Conservation (phyloP, 2,888 invertebrate genomes). For the Monochamus alternatus region DNA sequence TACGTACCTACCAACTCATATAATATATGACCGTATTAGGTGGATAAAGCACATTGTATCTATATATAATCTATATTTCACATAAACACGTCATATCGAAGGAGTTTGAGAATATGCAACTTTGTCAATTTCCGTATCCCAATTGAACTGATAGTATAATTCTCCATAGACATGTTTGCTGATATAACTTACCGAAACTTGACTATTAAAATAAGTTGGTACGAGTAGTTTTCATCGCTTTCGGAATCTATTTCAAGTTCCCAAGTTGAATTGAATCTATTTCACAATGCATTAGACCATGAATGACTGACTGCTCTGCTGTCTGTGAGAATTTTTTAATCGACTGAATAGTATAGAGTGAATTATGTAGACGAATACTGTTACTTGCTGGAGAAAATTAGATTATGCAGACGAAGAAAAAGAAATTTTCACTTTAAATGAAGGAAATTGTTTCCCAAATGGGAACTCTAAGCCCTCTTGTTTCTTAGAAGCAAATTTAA, state of each 20-base stretch:
- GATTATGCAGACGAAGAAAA: no score
- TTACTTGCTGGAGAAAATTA: no score
- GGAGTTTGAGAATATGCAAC: slow-evolving; percentile 28
- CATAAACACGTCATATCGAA: not conserved
- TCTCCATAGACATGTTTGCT: slow-evolving; percentile 25
- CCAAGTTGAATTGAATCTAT: slow-evolving; percentile 27
- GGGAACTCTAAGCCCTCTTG: no score
- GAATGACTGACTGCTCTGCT: slow-evolving; percentile 23
- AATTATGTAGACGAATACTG: not conserved
- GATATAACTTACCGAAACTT: slow-evolving; percentile 35
- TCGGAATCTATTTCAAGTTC: slow-evolving; percentile 23
- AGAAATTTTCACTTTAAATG: no score
- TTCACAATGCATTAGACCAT: slow-evolving; percentile 13
- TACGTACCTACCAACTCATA: no score
- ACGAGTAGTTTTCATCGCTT: slow-evolving; percentile 28
- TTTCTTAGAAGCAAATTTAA: no score
- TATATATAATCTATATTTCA: slow-evolving; percentile 13
- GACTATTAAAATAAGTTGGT: slow-evolving; percentile 31
- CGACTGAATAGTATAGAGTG: not conserved
- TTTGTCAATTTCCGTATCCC: slow-evolving; percentile 35
- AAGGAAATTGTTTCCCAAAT: no score
- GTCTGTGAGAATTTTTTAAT: slow-evolving; percentile 4
- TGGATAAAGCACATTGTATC: slow-evolving; percentile 6
- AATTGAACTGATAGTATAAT: slow-evolving; percentile 33
- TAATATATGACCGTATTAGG: not conserved